A percentile compares a stretch with the other conserved stretches of the same genome.
Evolutionary conservation across 1,140 invertebrate genomes (phyloP).

Genomic region (Lethrus apterus): DNA sequence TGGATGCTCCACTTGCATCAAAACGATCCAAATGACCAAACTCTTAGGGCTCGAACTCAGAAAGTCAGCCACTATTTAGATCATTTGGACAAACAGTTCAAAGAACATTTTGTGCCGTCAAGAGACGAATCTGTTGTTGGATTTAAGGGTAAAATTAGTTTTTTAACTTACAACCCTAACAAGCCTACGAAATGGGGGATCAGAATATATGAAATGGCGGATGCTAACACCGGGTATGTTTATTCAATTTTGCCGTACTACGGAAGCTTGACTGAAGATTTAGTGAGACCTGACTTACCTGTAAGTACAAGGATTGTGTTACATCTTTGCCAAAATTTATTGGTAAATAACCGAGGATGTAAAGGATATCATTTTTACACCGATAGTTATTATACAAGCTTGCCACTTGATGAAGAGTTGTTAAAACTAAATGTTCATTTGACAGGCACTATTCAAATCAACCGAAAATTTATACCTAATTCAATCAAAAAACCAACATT

Average conservation of each 20-base stretch:
- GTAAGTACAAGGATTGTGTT: conserved; percentile 1
- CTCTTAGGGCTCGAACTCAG: conserved; percentile 12
- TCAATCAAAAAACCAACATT: conserved; percentile 13
- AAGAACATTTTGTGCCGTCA: conserved; percentile 20
- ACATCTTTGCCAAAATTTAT: conserved; percentile 1
- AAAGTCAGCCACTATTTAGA: conserved; percentile 17
- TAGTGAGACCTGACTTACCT: not conserved
- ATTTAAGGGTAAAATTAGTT: conserved; percentile 29
- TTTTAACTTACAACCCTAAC: conserved; percentile 28
- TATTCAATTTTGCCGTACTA: conserved; percentile 30
- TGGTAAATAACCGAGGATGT: conserved; percentile 2
- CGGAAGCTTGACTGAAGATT: conserved; percentile 18
- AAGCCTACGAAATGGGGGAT: conserved; percentile 33
- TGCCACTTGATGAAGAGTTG: conserved; percentile 6
- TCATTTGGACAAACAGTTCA: conserved; percentile 22
- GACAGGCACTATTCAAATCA: conserved; percentile 10
- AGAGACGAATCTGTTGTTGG: conserved; percentile 22
- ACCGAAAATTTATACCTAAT: conserved; percentile 13
- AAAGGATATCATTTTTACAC: conserved; percentile 15
- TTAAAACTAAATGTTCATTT: not conserved
- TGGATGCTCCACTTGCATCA: conserved; percentile 8
- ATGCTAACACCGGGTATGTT: conserved; percentile 24
- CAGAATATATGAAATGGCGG: conserved; percentile 26
- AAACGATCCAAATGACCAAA: conserved; percentile 12
- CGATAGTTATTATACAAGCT: conserved; percentile 13